phyloP scores from a whole-genome alignment of 2,113 vertebrate genomes.

The Gallinago media region DNA sequence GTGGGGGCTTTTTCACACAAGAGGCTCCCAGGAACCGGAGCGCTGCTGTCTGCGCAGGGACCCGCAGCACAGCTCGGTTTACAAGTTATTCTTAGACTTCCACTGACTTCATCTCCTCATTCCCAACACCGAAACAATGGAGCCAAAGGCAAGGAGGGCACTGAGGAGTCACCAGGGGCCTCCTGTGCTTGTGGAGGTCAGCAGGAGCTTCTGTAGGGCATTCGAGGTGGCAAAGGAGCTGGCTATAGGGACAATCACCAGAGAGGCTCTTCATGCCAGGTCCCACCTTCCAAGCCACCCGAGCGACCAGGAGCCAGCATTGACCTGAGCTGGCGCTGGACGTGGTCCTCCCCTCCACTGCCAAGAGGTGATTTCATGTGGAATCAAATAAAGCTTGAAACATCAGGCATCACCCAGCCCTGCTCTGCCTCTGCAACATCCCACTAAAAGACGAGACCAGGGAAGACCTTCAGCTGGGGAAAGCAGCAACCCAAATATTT shows the following conservation, averaged over 20 bases:
- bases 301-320: rapidly evolving
- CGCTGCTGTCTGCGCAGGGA: not conserved
- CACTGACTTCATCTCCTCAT: not conserved
- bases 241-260: not conserved
- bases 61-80: not conserved
- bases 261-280: not conserved
- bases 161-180: not conserved
- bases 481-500: not conserved
- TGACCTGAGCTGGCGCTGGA: rapidly evolving
- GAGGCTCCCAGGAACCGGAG: not conserved
- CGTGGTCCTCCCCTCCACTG: rapidly evolving
- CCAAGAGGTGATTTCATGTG: not conserved
- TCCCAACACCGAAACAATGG: not conserved
- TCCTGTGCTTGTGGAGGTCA: not conserved
- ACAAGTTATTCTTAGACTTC: not conserved
- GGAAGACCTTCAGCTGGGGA: not conserved
- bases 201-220: not conserved
- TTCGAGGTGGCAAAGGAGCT: not conserved
- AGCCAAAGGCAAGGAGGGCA: not conserved
- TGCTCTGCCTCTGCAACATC: not conserved
- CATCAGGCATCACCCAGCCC: not conserved
- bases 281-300: not conserved
- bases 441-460: not conserved
- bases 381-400: not conserved
- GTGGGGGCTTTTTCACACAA: not conserved